These are phyloP conservation scores for Microcebus lehilahytsara DNA, from an alignment of 2,113 vertebrate genomes.

Conservation along the genomic window DNA sequence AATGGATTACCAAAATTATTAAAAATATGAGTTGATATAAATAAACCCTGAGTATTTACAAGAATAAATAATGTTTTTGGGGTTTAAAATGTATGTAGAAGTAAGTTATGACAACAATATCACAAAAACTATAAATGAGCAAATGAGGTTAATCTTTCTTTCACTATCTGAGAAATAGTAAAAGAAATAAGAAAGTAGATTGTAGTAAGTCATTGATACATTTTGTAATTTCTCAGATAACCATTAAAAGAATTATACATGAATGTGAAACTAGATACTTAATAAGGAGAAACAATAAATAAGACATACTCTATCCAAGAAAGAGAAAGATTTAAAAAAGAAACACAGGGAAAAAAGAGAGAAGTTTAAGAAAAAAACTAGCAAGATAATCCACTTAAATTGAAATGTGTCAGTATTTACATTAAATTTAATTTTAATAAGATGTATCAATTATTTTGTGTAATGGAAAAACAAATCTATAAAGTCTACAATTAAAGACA, in stretches of 20 bases:
- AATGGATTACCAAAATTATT: background rate
- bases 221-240: background rate
- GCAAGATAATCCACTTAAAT: background rate
- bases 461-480: background rate
- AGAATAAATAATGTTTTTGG: background rate
- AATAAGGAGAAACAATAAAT: background rate
- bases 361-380: background rate
- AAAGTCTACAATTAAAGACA: background rate
- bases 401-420: background rate
- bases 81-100: background rate
- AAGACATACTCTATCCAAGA: background rate
- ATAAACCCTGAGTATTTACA: background rate
- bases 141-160: background rate
- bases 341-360: background rate
- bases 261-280: background rate
- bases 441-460: background rate
- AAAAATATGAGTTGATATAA: background rate
- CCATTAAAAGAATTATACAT: background rate
- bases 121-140: background rate
- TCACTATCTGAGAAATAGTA: background rate
- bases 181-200: background rate
- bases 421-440: background rate
- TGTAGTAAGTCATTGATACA: background rate
- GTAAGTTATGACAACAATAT: background rate
- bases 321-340: background rate